Percentiles rank a stretch among this genome's conserved stretches.
phyloP scores from a whole-genome alignment of 2,797 vertebrate genomes.

The Todus mexicanus region DNA sequence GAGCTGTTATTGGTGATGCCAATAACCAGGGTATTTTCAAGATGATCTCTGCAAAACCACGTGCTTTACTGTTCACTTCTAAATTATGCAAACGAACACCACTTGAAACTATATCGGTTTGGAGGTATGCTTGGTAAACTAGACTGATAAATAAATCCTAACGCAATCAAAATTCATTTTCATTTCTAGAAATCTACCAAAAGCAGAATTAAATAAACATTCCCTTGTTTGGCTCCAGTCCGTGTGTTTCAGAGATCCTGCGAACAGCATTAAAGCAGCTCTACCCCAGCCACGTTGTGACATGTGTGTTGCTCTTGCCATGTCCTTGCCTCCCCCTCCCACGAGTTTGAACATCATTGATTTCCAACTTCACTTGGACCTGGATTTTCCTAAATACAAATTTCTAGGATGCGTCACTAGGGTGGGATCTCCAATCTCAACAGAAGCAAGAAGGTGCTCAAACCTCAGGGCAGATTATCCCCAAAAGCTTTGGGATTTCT shows the following conservation, averaged over 20 bases:
- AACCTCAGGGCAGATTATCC: background rate
- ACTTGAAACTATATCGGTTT: background rate
- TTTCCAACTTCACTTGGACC: background rate
- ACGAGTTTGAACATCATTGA: background rate
- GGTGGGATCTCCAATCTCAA: background rate
- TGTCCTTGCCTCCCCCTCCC: too few species aligned
- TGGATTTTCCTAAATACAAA: background rate
- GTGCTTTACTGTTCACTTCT: background rate
- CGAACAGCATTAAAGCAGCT: background rate
- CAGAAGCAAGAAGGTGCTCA: background rate
- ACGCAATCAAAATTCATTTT: background rate
- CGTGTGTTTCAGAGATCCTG: background rate
- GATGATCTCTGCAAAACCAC: background rate
- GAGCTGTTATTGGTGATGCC: constrained; percentile 10
- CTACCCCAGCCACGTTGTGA: background rate
- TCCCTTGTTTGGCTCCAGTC: background rate
- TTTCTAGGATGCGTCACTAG: background rate
- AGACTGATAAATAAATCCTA: background rate
- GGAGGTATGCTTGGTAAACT: background rate
- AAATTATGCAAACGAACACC: background rate
- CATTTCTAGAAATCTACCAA: background rate
- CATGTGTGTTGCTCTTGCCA: background rate
- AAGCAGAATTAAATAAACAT: background rate
- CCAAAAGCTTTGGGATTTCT: background rate
- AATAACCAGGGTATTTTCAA: constrained; percentile 27